Evolutionary conservation across 2,888 invertebrate genomes (phyloP).

Genomic region (Polylopha cassiicola): DNA sequence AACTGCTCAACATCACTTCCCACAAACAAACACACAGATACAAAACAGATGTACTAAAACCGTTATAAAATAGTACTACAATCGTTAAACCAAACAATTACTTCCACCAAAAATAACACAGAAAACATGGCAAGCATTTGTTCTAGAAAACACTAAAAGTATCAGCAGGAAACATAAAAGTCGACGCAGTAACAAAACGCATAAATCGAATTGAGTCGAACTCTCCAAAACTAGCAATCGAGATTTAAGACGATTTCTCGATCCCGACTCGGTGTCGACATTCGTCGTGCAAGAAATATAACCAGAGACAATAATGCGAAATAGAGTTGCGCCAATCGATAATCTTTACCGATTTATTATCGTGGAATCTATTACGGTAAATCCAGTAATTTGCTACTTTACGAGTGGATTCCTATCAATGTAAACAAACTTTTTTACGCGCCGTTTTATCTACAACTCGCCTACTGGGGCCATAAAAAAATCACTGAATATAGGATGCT

Average conservation of each 20-base stretch:
- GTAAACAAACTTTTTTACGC: constrained; percentile 10
- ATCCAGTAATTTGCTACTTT: too few species aligned
- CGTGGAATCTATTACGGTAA: too few species aligned
- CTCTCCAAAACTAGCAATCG: constrained; percentile 19
- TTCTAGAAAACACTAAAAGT: constrained; percentile 35
- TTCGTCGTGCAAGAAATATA: constrained; percentile 3
- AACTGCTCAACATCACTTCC: constrained; percentile 21
- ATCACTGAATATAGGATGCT: constrained; percentile 20
- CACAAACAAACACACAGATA: constrained; percentile 21
- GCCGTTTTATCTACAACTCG: constrained; percentile 1
- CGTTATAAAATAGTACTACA: constrained; percentile 24
- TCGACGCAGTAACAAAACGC: constrained; percentile 37
- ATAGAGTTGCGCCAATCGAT: too few species aligned
- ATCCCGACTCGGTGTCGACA: constrained; percentile 5
- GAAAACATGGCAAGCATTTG: constrained; percentile 31
- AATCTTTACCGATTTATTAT: too few species aligned
- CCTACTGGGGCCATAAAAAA: constrained; percentile 13
- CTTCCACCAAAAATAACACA: constrained; percentile 31
- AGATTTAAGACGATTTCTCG: background rate
- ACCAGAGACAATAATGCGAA: constrained; percentile 13
- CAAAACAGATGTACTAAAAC: constrained; percentile 28
- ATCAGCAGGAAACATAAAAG: constrained; percentile 40
- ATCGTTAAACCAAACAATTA: constrained; percentile 27
- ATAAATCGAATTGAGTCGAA: constrained; percentile 40
- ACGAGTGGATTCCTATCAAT: too few species aligned